phyloP scores from a whole-genome alignment of 2,888 invertebrate genomes.

The Helleia helle region DNA sequence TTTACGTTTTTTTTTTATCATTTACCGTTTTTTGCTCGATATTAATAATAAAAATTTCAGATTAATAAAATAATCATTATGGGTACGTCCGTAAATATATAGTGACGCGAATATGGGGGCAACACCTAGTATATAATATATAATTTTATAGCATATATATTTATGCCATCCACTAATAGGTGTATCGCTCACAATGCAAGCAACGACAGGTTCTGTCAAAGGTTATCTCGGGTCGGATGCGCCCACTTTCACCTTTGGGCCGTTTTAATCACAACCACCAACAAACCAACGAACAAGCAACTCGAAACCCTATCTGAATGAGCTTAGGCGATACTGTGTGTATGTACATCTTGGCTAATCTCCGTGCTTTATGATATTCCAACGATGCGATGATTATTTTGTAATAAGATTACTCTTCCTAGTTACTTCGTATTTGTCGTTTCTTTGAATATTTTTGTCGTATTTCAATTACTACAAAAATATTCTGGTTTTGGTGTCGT shows the following conservation, averaged over 20 bases:
- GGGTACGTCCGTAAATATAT: too few species aligned
- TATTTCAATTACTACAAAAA: too few species aligned
- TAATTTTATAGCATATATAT: slow-evolving; percentile 16
- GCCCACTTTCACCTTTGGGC: slow-evolving; percentile 56
- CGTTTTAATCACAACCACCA: slow-evolving; percentile 23
- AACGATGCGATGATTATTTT: slow-evolving; percentile 24
- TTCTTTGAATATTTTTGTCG: too few species aligned
- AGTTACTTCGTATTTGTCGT: too few species aligned
- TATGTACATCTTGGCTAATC: slow-evolving; percentile 13
- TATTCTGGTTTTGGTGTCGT: too few species aligned
- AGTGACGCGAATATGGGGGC: too few species aligned
- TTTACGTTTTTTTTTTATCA: too few species aligned
- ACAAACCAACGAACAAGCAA: slow-evolving; percentile 7
- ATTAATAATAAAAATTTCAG: too few species aligned
- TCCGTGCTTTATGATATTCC: slow-evolving; percentile 23
- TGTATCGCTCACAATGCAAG: slow-evolving; percentile 50
- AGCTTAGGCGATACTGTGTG: background rate
- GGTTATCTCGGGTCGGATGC: slow-evolving; percentile 61
- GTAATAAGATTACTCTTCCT: slow-evolving; percentile 25
- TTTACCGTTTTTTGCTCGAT: too few species aligned
- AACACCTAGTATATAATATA: too few species aligned
- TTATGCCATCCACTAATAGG: slow-evolving; percentile 35
- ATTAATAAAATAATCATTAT: too few species aligned
- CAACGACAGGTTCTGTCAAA: slow-evolving; percentile 54
- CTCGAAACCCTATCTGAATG: slow-evolving; percentile 18